phyloP scores from a whole-genome alignment of 2,888 invertebrate species.

The Notodonta dromedarius region DNA sequence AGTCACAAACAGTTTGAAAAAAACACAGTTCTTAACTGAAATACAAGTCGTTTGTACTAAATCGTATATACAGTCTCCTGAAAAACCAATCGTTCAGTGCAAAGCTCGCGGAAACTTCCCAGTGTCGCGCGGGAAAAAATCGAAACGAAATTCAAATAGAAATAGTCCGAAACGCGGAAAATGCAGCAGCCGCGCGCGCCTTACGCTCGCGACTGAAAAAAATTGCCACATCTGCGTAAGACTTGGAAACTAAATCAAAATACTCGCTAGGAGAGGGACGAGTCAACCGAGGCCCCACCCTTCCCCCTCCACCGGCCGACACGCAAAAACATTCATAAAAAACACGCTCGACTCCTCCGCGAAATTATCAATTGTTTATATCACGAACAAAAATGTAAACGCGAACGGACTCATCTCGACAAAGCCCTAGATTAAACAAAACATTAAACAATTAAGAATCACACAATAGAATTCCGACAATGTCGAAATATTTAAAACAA shows the following conservation, averaged over 20 bases:
- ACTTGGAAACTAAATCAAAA: constrained; percentile 84
- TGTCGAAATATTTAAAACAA: constrained; percentile 78
- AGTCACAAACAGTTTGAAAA: constrained; percentile 39
- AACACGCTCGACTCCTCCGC: constrained; percentile 75
- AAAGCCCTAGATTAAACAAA: constrained; percentile 66
- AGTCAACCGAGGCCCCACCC: constrained; percentile 79
- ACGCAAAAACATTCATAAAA: constrained; percentile 84
- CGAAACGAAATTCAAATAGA: constrained; percentile 49
- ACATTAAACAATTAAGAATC: constrained; percentile 74
- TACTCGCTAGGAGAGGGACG: constrained; percentile 83
- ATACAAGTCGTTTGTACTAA: constrained; percentile 52
- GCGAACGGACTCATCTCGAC: constrained; percentile 61
- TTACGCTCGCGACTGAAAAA: constrained; percentile 82
- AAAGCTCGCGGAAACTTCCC: constrained; percentile 48
- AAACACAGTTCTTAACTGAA: constrained; percentile 49
- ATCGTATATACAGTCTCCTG: constrained; percentile 53
- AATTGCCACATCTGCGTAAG: constrained; percentile 82
- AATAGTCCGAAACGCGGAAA: constrained; percentile 58
- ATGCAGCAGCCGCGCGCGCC: constrained; percentile 74
- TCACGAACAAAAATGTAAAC: constrained; percentile 72
- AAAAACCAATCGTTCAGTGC: constrained; percentile 53
- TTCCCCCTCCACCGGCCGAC: constrained; percentile 71
- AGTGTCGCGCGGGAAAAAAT: constrained; percentile 58
- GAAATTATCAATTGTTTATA: constrained; percentile 81
- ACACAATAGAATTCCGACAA: constrained; percentile 75